Conservation (phyloP, 1,140 invertebrate genomes). For the Calliphora vicina region DNA sequence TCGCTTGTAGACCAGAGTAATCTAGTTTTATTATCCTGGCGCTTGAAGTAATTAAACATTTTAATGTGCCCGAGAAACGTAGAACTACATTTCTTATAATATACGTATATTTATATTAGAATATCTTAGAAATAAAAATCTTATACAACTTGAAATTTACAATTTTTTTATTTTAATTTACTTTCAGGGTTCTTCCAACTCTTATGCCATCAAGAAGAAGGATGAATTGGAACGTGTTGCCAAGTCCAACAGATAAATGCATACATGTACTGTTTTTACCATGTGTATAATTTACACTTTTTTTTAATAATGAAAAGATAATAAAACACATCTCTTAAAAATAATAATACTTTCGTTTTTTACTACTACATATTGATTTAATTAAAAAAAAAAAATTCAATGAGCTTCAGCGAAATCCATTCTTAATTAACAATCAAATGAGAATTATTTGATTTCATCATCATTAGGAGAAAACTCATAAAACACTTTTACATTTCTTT, state of each 20-base stretch:
- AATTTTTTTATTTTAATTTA: slow-evolving; percentile 46
- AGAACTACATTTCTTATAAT: slow-evolving; percentile 34
- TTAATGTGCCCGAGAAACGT: slow-evolving; percentile 38
- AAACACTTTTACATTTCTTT: too few species aligned
- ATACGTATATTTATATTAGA: neutral
- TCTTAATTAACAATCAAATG: too few species aligned
- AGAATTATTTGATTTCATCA: too few species aligned
- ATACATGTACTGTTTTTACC: slow-evolving; percentile 28
- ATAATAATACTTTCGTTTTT: neutral
- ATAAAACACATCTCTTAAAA: slow-evolving; percentile 16
- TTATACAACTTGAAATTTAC: neutral
- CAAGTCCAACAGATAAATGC: slow-evolving; percentile 98
- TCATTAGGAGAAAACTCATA: too few species aligned
- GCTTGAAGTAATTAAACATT: slow-evolving; percentile 31
- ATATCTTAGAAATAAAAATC: neutral
- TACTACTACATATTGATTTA: neutral
- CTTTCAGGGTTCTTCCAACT: slow-evolving; percentile 93
- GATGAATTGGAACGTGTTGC: slow-evolving; percentile 99
- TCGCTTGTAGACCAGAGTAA: slow-evolving; percentile 59
- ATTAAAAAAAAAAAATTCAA: too few species aligned
- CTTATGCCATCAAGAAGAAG: slow-evolving; percentile 99
- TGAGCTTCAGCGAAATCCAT: too few species aligned
- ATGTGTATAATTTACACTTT: slow-evolving; percentile 29
- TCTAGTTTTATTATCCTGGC: slow-evolving; percentile 40
- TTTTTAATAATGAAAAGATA: slow-evolving; percentile 26